Conservation (phyloP, 2,113 vertebrate species). For the Cryptotis parvus region DNA sequence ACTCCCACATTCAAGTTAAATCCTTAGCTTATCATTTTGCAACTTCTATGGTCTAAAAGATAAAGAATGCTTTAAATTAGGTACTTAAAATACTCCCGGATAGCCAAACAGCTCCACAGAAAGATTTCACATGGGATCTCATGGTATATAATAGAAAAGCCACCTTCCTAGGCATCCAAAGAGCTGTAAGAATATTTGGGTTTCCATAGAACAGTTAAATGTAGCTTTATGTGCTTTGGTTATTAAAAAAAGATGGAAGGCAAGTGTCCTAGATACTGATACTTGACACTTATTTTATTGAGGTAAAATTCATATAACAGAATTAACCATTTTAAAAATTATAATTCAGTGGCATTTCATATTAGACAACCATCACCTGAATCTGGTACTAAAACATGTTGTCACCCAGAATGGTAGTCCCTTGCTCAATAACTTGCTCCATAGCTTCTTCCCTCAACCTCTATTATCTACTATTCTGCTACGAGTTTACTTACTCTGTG, state of each 20-base stretch:
- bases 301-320: background rate
- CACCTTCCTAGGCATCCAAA: background rate
- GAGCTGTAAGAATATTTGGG: background rate
- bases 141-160: background rate
- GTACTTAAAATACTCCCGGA: too few relatives aligned
- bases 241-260: background rate
- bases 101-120: too few relatives aligned
- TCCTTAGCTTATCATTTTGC: conserved; percentile 11
- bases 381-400: background rate
- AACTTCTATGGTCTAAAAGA: conserved; percentile 28
- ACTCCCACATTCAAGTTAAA: conserved; percentile 1
- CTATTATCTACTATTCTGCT: background rate
- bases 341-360: background rate
- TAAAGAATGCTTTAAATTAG: background rate
- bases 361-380: background rate
- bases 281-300: background rate
- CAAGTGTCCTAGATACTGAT: background rate
- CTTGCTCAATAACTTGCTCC: background rate
- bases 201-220: background rate
- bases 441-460: background rate
- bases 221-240: background rate
- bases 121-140: background rate
- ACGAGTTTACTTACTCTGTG: background rate
- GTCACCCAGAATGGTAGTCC: background rate
- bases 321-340: background rate